phyloP scores from a whole-genome alignment of 2,113 vertebrate species.

The Zosterops borbonicus region DNA sequence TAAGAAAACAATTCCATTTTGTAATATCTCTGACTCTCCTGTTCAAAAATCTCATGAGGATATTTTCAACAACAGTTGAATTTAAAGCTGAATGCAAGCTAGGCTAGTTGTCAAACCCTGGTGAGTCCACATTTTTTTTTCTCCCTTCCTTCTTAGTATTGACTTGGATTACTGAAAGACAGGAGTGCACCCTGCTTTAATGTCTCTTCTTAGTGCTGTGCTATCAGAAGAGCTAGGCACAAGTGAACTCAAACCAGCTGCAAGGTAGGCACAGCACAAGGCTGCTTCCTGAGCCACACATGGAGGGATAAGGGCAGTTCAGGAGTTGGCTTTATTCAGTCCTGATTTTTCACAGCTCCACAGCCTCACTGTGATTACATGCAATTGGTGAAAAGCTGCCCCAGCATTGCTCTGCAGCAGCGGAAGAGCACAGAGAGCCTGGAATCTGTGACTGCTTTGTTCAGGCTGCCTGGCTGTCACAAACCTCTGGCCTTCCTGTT shows the following conservation, averaged over 20 bases:
- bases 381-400: not conserved
- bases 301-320: not conserved
- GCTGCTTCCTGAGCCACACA: not conserved
- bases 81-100: not conserved
- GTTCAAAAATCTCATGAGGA: slow-evolving; percentile 5
- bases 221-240: not conserved
- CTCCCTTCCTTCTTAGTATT: not conserved
- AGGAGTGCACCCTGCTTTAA: not conserved
- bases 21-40: not conserved
- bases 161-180: not conserved
- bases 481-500: not conserved
- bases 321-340: not conserved
- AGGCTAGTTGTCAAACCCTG: not conserved
- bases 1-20: not conserved
- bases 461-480: not conserved
- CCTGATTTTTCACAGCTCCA: not conserved
- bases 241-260: not conserved
- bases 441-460: not conserved
- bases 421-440: not conserved
- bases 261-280: not conserved
- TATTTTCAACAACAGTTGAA: not conserved
- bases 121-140: not conserved
- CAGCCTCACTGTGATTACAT: accelerated
- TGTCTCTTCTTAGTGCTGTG: not conserved
- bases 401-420: not conserved